Base-by-base conservation (phyloP, 2,888 invertebrate genomes). In the Leptopilina syphax region DNA sequence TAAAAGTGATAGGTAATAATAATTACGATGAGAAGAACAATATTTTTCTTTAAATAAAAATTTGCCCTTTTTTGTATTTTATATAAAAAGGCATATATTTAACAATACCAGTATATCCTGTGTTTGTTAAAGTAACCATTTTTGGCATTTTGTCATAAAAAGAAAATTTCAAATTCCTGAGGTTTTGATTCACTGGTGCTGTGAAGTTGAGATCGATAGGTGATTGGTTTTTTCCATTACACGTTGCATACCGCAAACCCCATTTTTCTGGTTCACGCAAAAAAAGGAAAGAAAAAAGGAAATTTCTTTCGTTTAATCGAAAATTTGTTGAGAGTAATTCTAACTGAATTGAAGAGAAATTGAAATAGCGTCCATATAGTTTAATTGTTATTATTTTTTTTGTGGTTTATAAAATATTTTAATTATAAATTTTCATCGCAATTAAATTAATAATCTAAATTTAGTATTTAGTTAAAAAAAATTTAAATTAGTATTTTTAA, bases 201-300 rank as follows among this genome's bases (percentile, higher is more conserved):
- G 27, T 65, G 65, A 65, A 65, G 34, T 65, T 41, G 8, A 65
- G 13, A 65, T 65, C 65, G 41, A 65, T 65, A 34, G 65, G 65
- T 13, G 65, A 65, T 65, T 65, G 65, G 12, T 65, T 65, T 27
- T 34, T 34, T 65, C 65, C 65, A 65, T 65, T 65, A 65, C 65
- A 65, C 13, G 27, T 65, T 65, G 41, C 27, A 34, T 34, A 65
- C 12, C 41, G 34, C 34, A 41, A 7, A 65, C 34, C 34, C 65
- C 65, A 65, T 8, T 12, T 65, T 65, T 34, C 65, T 65, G 34
- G 41, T 34, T 65, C 13, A 34, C 12, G 63, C n/a, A 60, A n/a
- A 60, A 60, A 60, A 60, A 44, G 1, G 1, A 44, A 24, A 60
- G n/a, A n/a, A 60, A 63, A 63, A 63, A 63, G 8, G 50, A 50